Evolutionary conservation across 1,140 invertebrate species (phyloP).

Genomic region (Tetramorium parvispinum): DNA sequence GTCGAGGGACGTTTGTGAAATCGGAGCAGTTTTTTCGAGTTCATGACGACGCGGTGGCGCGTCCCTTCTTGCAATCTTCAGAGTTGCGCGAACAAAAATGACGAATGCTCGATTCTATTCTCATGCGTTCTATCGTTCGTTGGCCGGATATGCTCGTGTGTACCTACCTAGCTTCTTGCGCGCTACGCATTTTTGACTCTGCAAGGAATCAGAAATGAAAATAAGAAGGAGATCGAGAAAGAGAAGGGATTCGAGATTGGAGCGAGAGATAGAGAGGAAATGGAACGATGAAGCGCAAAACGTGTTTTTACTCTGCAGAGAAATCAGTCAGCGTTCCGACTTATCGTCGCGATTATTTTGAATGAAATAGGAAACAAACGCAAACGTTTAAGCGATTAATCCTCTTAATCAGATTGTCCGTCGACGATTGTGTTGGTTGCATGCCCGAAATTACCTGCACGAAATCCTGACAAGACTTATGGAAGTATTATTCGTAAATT

Average conservation of each 20-base stretch:
- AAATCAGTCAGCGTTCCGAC: background rate
- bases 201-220: conserved; percentile 70
- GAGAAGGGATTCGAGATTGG: conserved; percentile 15
- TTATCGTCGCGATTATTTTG: conserved; percentile 1
- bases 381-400: conserved; percentile 54
- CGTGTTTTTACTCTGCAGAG: conserved; percentile 59
- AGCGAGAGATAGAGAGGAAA: background rate
- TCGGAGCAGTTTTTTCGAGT: background rate
- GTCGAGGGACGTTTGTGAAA: background rate
- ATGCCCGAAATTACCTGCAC: conserved; percentile 44
- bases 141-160: conserved; percentile 76
- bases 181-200: conserved; percentile 80
- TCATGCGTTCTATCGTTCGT: conserved; percentile 72
- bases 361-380: conserved; percentile 20
- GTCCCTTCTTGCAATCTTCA: background rate
- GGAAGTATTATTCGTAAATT: conserved; percentile 21
- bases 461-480: conserved; percentile 46
- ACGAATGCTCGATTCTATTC: conserved; percentile 63
- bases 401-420: conserved; percentile 56
- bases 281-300: conserved; percentile 13
- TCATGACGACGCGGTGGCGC: background rate
- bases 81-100: conserved; percentile 5
- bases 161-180: conserved; percentile 79
- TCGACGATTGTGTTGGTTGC: conserved; percentile 21
- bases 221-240: conserved; percentile 15